Evolutionary conservation across 2,113 vertebrate genomes (phyloP).

Genomic region (Takifugu bimaculatus): DNA sequence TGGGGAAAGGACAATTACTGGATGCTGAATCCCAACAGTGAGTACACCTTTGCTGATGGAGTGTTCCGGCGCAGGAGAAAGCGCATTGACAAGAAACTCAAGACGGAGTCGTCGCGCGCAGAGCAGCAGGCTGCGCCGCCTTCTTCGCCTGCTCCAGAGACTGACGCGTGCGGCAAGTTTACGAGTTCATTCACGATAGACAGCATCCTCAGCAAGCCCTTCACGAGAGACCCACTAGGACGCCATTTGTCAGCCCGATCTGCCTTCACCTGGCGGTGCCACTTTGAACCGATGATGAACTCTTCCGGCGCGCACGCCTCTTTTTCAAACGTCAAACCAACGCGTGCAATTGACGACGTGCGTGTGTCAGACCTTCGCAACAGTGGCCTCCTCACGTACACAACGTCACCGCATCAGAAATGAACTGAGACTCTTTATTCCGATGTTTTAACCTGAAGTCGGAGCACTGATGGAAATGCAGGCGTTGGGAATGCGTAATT

Average conservation of each 20-base stretch:
- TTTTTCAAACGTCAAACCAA: conserved; percentile 27
- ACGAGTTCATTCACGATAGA: conserved; percentile 91
- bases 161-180: conserved; percentile 73
- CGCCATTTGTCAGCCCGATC: conserved; percentile 6
- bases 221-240: conserved; percentile 63
- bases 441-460: neutral
- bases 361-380: conserved; percentile 41
- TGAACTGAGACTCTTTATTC: conserved; percentile 2
- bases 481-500: neutral
- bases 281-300: conserved; percentile 39
- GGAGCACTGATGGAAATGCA: conserved; percentile 21
- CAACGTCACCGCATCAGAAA: conserved; percentile 7
- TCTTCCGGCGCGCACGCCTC: conserved; percentile 52
- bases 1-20: conserved; percentile 99
- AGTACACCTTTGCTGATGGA: conserved; percentile 95
- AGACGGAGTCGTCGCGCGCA: conserved; percentile 31
- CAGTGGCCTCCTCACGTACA: conserved; percentile 18
- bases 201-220: conserved; percentile 88
- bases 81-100: conserved; percentile 76
- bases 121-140: conserved; percentile 9
- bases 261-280: conserved; percentile 59
- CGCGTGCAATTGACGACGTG: conserved; percentile 28
- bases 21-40: conserved; percentile 96
- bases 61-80: conserved; percentile 92
- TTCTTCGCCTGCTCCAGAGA: neutral